Evolutionary conservation across 35 echinoderm and acorn worm genomes (phyloP), one percentile per base, ranked within the genome.

Genomic region (Patiria miniata): DNA sequence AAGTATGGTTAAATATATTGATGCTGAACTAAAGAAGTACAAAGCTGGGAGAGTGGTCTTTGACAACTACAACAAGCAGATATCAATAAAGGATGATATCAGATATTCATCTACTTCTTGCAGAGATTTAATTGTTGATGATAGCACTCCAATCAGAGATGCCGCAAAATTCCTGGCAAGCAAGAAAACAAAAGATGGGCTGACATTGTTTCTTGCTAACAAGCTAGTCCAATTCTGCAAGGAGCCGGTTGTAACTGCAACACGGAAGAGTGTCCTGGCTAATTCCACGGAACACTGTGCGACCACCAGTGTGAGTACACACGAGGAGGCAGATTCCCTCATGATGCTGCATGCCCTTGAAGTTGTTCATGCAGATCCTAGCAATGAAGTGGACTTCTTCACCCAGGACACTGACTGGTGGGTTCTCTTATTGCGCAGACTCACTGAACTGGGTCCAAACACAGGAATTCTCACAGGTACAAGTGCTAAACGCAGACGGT

Each of bases 261-360:
- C 79, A 81, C 36, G 79, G 15, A 8, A 47, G 38, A 39, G 44
- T 39, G 79, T 81, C 8, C 36, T 39, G 29, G 44, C 79, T 15
- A 81, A 78, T 28, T 17, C 14, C 12, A 30, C 28, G 16, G 14
- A 38, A 33, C 16, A 78, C 26, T 30, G 4, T 17, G 53, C 53
- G 10, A 33, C 37, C 26, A 78, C 73, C 12, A 30, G 73, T 28
- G 5, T 78, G 26, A 81, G 79, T 28, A 81, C 79, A 81, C 79
- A 81, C 44, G 79, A 81, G 44, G 79, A 81, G 37, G 79, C 79
- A n/a, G 79, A 81, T 47, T 40, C 79, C 21, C 29, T 81, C 10
- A 81, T 81, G 79, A 81, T 81, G 36, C 14, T 33, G 14, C 73
- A 78, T 6, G 73, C 1, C 32, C 16, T 78, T 16, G 73, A 78